A percentile compares a stretch with the other conserved stretches of the same genome.
Conservation (phyloP, 2,888 invertebrate genomes). For the Noctua janthina region DNA sequence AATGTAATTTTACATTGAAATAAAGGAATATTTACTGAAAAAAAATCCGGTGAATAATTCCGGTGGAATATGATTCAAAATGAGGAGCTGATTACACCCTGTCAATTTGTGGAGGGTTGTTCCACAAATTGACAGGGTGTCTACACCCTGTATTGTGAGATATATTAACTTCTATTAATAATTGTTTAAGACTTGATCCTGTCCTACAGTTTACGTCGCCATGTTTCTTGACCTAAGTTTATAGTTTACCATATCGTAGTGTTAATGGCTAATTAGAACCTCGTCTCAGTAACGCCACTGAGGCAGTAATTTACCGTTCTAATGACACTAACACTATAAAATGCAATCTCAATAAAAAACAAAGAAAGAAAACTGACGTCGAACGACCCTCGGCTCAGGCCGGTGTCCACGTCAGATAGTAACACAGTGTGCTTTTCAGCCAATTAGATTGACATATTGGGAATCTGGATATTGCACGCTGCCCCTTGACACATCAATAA, state of each 20-base stretch:
- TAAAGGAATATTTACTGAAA: too few relatives aligned
- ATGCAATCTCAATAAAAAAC: not conserved
- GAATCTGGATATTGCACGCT: conserved; percentile 25
- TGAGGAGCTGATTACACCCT: too few relatives aligned
- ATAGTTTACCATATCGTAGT: conserved; percentile 13
- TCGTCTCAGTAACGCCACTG: conserved; percentile 12
- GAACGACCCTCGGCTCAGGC: not conserved
- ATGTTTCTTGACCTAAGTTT: conserved; percentile 7
- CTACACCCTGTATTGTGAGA: too few relatives aligned
- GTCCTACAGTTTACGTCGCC: not conserved
- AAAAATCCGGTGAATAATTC: too few relatives aligned
- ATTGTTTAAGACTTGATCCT: not conserved
- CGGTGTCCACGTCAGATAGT: not conserved
- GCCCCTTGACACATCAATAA: conserved; percentile 39
- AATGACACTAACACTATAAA: not conserved
- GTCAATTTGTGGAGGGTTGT: too few relatives aligned
- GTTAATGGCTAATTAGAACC: conserved; percentile 30
- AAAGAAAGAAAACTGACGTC: not conserved
- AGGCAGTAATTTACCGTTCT: conserved; percentile 6
- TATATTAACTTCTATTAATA: not conserved
- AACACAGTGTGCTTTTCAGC: conserved; percentile 4
- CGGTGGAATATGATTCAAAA: too few relatives aligned
- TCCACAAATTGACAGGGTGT: too few relatives aligned
- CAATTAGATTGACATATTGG: conserved; percentile 23
- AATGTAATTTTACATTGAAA: too few relatives aligned